These are phyloP conservation scores for Nebria ingens DNA, from an alignment of 1,140 invertebrate species.

Conservation along the genomic window DNA sequence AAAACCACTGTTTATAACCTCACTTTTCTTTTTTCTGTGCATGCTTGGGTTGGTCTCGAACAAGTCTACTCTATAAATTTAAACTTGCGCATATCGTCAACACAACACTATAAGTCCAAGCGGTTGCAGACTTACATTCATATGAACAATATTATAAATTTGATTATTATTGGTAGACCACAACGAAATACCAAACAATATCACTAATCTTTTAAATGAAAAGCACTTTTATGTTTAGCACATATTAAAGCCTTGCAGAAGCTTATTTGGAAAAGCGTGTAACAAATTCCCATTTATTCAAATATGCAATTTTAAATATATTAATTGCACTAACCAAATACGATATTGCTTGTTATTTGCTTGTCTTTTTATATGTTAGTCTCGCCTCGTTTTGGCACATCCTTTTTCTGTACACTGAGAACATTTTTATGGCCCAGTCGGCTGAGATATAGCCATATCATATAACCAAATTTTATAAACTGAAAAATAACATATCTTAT, in stretches of 20 bases:
- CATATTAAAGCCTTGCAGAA: too few species aligned
- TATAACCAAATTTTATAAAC: conserved; percentile 33
- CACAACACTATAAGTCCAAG: too few species aligned
- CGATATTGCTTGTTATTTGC: too few species aligned
- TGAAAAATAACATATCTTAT: conserved; percentile 35
- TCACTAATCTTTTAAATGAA: too few species aligned
- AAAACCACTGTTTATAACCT: too few species aligned
- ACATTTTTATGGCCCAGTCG: conserved; percentile 35
- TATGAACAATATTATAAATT: neutral
- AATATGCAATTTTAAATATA: too few species aligned
- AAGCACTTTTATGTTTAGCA: too few species aligned
- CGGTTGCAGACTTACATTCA: neutral
- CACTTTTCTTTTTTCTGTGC: too few species aligned
- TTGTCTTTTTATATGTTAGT: neutral
- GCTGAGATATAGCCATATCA: conserved; percentile 35
- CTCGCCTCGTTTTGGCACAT: conserved; percentile 13
- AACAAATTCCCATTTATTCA: too few species aligned
- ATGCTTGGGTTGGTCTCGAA: neutral
- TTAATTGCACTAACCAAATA: too few species aligned
- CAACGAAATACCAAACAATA: too few species aligned
- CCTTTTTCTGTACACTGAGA: conserved; percentile 22
- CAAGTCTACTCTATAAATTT: neutral
- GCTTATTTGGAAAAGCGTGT: too few species aligned
- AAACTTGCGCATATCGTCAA: neutral
- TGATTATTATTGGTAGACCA: neutral